phyloP scores from a whole-genome alignment of 2,888 invertebrate species.

The Sympetrum striolatum region DNA sequence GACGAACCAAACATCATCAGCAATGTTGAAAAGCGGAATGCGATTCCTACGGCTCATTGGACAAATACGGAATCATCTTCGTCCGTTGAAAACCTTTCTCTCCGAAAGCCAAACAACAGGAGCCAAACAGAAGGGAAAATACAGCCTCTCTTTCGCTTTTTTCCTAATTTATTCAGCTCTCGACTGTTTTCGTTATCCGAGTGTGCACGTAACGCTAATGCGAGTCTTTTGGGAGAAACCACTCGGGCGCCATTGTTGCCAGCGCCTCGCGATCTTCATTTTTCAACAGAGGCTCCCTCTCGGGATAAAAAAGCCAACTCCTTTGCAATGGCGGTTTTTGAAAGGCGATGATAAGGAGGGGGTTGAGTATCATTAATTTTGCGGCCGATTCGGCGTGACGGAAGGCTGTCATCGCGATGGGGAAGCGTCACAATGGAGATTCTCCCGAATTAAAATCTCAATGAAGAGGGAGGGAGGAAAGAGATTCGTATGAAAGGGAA shows the following conservation, averaged over 20 bases:
- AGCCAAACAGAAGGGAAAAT: background rate
- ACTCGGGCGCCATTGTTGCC: background rate
- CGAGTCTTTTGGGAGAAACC: background rate
- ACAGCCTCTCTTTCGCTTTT: background rate
- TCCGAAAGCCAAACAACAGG: background rate
- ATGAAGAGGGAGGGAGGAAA: too few species aligned
- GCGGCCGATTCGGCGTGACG: background rate
- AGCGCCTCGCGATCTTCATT: background rate
- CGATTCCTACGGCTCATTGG: background rate
- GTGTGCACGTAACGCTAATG: background rate
- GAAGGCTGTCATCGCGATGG: background rate
- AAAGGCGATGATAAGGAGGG: background rate
- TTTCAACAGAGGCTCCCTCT: background rate
- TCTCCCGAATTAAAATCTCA: too few species aligned
- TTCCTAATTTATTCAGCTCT: background rate
- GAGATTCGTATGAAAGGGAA: too few species aligned
- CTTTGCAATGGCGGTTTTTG: background rate
- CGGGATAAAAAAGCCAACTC: background rate
- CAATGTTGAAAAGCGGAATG: background rate
- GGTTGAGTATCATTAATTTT: background rate
- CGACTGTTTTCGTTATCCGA: background rate
- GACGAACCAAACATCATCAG: background rate
- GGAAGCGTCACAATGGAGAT: background rate
- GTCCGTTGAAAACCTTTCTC: background rate
- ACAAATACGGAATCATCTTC: background rate